A percentile compares a stretch with the other conserved stretches of the same genome.
Evolutionary conservation across 2,113 vertebrate species (phyloP).

Genomic region (Tachuris rubrigastra): DNA sequence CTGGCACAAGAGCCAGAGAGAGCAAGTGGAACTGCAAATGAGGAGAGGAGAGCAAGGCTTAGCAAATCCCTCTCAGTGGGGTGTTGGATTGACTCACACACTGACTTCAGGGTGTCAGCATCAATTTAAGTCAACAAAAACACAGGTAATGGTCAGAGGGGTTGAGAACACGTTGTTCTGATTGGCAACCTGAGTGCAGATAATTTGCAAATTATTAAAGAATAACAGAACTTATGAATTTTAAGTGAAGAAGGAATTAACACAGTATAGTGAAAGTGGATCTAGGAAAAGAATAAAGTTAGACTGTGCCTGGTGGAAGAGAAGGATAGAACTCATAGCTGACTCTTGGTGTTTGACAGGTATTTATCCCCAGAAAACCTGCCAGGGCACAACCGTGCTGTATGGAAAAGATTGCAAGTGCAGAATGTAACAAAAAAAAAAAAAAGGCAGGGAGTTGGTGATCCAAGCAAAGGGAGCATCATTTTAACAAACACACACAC

Average conservation of each 20-base stretch:
- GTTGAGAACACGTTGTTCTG: neutral
- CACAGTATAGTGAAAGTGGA: neutral
- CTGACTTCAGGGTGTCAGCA: neutral
- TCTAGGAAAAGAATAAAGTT: neutral
- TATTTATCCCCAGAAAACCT: neutral
- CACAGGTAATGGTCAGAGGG: neutral
- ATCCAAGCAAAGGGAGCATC: neutral
- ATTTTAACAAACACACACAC: neutral
- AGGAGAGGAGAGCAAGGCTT: neutral
- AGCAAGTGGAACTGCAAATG: neutral
- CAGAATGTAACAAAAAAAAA: neutral
- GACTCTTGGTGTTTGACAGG: neutral
- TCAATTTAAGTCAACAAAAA: neutral
- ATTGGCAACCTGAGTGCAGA: neutral
- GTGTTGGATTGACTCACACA: neutral
- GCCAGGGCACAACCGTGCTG: neutral
- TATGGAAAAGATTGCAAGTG: neutral
- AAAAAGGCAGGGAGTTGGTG: neutral
- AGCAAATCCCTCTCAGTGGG: neutral
- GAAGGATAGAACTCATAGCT: neutral
- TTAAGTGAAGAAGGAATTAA: neutral
- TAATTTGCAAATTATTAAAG: neutral
- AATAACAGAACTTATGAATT: neutral
- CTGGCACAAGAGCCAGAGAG: neutral
- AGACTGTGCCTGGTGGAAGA: neutral